Evolutionary conservation across 2,797 vertebrate genomes (phyloP), one percentile per base, ranked within the genome.

Genomic region (Acomys russatus): DNA sequence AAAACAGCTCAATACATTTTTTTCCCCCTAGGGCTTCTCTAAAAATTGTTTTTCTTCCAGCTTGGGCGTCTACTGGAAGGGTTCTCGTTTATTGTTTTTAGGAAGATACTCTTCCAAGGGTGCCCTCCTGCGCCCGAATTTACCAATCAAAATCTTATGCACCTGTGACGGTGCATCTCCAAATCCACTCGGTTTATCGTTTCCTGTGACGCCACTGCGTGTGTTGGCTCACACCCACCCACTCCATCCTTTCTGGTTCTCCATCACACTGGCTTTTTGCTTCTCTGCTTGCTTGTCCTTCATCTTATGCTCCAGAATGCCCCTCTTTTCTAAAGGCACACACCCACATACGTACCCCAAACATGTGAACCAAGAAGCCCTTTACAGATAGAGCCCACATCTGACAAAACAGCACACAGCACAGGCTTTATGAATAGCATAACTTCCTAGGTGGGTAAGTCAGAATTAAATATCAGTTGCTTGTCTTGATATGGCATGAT

Each of bases 381-480:
- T 85, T 59, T 77, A 33, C 33, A 77, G 59, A 85, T 25, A 54
- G 17, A 74, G 15, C 33, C 74, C 56, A 18, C 12, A 82, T 44
- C n/a, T 83, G 64, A 70, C 70, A 54, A 11, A 44, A 61, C 56
- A 30, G 94, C 35, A 3, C 3, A 7, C 9, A 66, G 28, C n/a
- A 68, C 30, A 1, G 84, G 11, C 61, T 78, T 49, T 59, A n/a
- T 23, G 38, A 93, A 74, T 44, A 82, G 8, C 28, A 18, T 0
- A 1, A 85, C 25, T 56, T 87, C 14, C 68, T 87, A 71, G 49
- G 82, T 71, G 28, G 71, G 30, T 68, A 88, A 17, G 9, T 88
- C 61, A 78, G 74, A 94, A 84, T 71, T 68, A 80, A 96, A 89
- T 91, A 83, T 49, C 84, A 68, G 73, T 56, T 95, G 94, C 20